phyloP scores from a whole-genome alignment of 2,797 vertebrate species.

The Meda fulgida region DNA sequence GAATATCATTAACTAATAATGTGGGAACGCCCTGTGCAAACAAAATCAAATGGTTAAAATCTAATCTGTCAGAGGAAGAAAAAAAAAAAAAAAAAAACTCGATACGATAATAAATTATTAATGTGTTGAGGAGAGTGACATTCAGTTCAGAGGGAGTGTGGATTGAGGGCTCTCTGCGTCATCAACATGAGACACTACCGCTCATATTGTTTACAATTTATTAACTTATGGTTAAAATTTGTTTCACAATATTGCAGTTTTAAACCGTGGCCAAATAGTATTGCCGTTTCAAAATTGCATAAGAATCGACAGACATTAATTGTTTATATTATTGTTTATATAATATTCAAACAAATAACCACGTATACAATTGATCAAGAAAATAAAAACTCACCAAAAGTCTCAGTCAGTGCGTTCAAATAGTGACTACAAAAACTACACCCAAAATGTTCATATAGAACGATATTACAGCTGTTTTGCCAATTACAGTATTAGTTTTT shows the following conservation, averaged over 20 bases:
- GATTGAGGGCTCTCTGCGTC: slow-evolving; percentile 16
- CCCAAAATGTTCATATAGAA: background rate
- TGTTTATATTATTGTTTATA: too few relatives aligned
- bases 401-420: background rate
- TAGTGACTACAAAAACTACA: background rate
- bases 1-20: slow-evolving; percentile 89
- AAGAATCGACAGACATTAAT: too few relatives aligned
- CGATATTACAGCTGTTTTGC: background rate
- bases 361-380: background rate
- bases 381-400: background rate
- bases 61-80: slow-evolving; percentile 76
- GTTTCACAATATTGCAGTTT: background rate
- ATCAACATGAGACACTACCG: slow-evolving; percentile 1
- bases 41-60: slow-evolving; percentile 83
- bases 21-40: slow-evolving; percentile 89
- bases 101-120: slow-evolving; percentile 88
- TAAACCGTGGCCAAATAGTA: background rate
- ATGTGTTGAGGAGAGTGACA: slow-evolving; percentile 72
- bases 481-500: background rate
- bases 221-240: background rate
- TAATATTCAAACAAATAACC: background rate
- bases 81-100: slow-evolving; percentile 65
- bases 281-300: background rate
- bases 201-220: slow-evolving; percentile 8
- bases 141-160: slow-evolving; percentile 39